phyloP scores from a whole-genome alignment of 2,797 vertebrate genomes.

The Schizopygopsis pylzovi region DNA sequence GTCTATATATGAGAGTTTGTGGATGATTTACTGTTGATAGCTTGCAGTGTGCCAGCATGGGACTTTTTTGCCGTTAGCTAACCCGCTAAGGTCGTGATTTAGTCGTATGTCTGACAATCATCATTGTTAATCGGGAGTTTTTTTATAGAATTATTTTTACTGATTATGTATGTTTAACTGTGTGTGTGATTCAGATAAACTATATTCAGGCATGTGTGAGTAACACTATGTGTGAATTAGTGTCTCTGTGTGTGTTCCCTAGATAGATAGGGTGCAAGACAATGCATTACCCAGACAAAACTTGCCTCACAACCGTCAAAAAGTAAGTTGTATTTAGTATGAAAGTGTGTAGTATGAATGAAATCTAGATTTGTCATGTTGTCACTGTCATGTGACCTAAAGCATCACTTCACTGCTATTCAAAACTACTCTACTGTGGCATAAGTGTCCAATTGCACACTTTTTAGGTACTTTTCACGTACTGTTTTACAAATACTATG shows the following conservation, averaged over 20 bases:
- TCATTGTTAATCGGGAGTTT: neutral
- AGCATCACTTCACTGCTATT: no score
- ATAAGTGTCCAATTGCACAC: no score
- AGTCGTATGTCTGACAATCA: neutral
- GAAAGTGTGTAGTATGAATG: neutral
- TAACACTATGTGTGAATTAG: neutral
- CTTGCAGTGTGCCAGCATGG: constrained; percentile 26
- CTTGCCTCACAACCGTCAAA: neutral
- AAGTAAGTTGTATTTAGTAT: neutral
- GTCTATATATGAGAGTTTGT: constrained; percentile 12
- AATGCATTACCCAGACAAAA: constrained; percentile 45
- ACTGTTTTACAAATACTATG: neutral
- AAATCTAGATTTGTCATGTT: no score
- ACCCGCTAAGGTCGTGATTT: constrained; percentile 25
- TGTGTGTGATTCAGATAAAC: constrained; percentile 15
- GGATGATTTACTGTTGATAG: constrained; percentile 69
- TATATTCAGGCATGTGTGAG: neutral
- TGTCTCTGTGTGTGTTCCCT: constrained; percentile 3
- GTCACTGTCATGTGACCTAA: no score
- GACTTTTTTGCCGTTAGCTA: constrained; percentile 27
- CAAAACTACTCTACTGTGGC: no score
- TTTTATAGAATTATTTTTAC: neutral
- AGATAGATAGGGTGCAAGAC: constrained; percentile 45
- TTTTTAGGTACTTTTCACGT: no score
- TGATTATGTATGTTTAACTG: constrained; percentile 12